A percentile compares a stretch with the other conserved stretches of the same genome.
These are phyloP conservation scores for Pelecanus crispus DNA, from an alignment of 2,113 vertebrate genomes.

Conservation along the genomic window DNA sequence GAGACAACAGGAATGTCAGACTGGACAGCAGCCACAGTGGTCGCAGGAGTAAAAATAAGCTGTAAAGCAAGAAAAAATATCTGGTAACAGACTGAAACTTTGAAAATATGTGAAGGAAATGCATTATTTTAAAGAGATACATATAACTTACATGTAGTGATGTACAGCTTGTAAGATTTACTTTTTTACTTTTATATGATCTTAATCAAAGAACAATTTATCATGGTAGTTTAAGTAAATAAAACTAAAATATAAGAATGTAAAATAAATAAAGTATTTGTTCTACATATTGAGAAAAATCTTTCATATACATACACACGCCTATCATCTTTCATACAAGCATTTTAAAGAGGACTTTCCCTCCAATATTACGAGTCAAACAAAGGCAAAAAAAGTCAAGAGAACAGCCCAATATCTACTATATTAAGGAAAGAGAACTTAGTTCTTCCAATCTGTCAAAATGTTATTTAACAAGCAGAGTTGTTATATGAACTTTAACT, in stretches of 20 bases:
- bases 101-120: neutral
- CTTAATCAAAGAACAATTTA: neutral
- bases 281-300: neutral
- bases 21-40: slow-evolving; percentile 89
- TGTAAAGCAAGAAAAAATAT: slow-evolving; percentile 63
- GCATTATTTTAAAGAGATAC: neutral
- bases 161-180: neutral
- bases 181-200: neutral
- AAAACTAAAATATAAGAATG: neutral
- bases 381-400: neutral
- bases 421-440: neutral
- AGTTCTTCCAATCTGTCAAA: neutral
- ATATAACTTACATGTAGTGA: neutral
- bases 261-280: neutral
- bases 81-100: neutral
- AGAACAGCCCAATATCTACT: neutral
- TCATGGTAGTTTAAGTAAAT: neutral
- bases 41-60: slow-evolving; percentile 93
- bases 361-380: neutral
- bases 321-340: neutral
- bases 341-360: neutral
- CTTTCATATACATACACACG: neutral
- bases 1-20: slow-evolving; percentile 90
- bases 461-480: neutral
- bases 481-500: neutral